Conservation (phyloP, 2,113 vertebrate genomes). For the Xyrauchen texanus region DNA sequence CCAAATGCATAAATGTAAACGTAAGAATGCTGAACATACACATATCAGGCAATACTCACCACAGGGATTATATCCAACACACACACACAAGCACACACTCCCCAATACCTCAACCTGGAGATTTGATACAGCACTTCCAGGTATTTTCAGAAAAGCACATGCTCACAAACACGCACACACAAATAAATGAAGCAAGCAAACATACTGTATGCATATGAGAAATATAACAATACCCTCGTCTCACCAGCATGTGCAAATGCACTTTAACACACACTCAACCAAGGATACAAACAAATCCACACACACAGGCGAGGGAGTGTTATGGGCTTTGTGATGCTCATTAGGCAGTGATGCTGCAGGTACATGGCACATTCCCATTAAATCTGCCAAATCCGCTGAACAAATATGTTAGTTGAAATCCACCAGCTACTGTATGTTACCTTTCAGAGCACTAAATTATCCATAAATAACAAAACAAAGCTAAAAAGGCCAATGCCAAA, state of each 20-base stretch:
- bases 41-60: background rate
- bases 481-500: too few species aligned
- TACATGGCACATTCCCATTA: conserved; percentile 60
- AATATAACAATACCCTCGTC: background rate
- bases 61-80: conserved; percentile 21
- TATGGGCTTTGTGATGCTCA: conserved; percentile 34
- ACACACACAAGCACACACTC: conserved; percentile 4
- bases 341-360: conserved; percentile 58
- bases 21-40: too few species aligned
- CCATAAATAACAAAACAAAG: too few species aligned
- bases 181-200: background rate
- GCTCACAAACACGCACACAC: conserved; percentile 5
- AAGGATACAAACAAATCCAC: background rate
- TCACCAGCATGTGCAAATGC: background rate
- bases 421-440: too few species aligned
- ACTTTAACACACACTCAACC: background rate
- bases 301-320: conserved; percentile 35
- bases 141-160: conserved; percentile 35
- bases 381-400: conserved; percentile 42
- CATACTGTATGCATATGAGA: background rate
- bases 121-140: conserved; percentile 28
- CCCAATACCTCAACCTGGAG: conserved; percentile 1
- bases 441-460: too few species aligned
- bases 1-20: too few species aligned
- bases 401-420: background rate